A percentile compares a stretch with the other conserved stretches of the same genome.
These are phyloP conservation scores for Antedon mediterranea DNA, from an alignment of 53 echinoderm and acorn worm species.

Conservation along the genomic window DNA sequence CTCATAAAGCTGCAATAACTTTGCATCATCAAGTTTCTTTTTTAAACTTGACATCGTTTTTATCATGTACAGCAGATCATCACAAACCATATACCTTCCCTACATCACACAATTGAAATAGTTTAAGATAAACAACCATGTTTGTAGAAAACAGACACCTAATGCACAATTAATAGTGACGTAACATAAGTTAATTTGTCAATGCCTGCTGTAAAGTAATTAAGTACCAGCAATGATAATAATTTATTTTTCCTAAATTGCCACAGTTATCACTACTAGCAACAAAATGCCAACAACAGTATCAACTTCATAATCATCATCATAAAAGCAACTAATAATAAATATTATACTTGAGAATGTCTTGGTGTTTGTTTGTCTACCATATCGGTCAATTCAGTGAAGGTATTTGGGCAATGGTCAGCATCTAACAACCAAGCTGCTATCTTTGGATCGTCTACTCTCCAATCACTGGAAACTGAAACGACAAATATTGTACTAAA, in stretches of 20 bases:
- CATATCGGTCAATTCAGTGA: slow-evolving; percentile 22
- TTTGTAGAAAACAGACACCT: too few species aligned
- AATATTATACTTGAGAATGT: not conserved
- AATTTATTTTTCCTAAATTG: too few species aligned
- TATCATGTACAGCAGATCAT: slow-evolving; percentile 35
- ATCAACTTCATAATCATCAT: too few species aligned
- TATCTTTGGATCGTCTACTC: slow-evolving; percentile 55
- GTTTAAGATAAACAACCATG: too few species aligned
- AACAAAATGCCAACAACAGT: too few species aligned
- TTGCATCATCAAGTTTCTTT: slow-evolving; percentile 14
- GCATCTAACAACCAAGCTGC: slow-evolving; percentile 81
- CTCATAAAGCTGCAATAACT: slow-evolving; percentile 56
- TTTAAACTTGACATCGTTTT: slow-evolving; percentile 35
- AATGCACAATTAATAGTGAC: too few species aligned
- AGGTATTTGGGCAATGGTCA: slow-evolving; percentile 66
- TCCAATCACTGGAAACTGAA: slow-evolving; percentile 41
- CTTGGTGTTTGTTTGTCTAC: not conserved
- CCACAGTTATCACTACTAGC: too few species aligned
- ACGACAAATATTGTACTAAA: not conserved
- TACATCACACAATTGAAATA: too few species aligned
- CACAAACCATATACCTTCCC: not conserved
- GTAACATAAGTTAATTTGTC: too few species aligned
- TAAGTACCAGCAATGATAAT: too few species aligned
- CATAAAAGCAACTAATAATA: too few species aligned
- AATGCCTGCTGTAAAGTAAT: too few species aligned